Conservation (phyloP, 1,140 invertebrate species). For the Caenorhabditis remanei region DNA sequence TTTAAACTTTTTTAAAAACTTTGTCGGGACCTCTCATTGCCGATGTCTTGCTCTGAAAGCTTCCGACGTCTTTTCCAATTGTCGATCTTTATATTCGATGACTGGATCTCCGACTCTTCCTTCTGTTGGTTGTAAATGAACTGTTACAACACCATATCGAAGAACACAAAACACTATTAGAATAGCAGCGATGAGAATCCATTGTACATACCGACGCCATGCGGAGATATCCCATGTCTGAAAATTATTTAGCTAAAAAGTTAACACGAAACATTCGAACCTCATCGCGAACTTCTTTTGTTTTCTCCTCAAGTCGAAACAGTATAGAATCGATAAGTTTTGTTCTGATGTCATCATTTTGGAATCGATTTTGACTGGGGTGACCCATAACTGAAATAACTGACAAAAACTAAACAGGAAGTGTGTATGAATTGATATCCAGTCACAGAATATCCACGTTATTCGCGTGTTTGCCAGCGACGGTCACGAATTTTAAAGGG, state of each 20-base stretch:
- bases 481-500: too few relatives aligned
- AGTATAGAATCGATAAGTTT: constrained; percentile 12
- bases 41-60: constrained; percentile 20
- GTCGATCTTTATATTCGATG: constrained; percentile 13
- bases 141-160: constrained; percentile 1
- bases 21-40: not conserved
- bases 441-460: too few relatives aligned
- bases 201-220: constrained; percentile 13
- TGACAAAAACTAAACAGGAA: too few relatives aligned
- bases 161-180: constrained; percentile 25
- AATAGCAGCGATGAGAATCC: constrained; percentile 9
- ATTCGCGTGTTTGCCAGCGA: too few relatives aligned
- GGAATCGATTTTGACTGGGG: not conserved
- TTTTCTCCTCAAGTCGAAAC: not conserved
- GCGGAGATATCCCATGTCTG: constrained; percentile 20
- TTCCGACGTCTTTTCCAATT: constrained; percentile 34
- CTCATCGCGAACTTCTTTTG: not conserved
- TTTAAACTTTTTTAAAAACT: too few relatives aligned
- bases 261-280: not conserved
- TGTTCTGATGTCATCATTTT: constrained; percentile 17
- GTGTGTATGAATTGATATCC: too few relatives aligned
- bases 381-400: not conserved
- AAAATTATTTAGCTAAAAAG: not conserved
- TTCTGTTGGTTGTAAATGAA: not conserved
- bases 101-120: not conserved